These are phyloP conservation scores for Nipponacmea schrenckii DNA, from an alignment of 2,888 invertebrate species.

Conservation along the genomic window DNA sequence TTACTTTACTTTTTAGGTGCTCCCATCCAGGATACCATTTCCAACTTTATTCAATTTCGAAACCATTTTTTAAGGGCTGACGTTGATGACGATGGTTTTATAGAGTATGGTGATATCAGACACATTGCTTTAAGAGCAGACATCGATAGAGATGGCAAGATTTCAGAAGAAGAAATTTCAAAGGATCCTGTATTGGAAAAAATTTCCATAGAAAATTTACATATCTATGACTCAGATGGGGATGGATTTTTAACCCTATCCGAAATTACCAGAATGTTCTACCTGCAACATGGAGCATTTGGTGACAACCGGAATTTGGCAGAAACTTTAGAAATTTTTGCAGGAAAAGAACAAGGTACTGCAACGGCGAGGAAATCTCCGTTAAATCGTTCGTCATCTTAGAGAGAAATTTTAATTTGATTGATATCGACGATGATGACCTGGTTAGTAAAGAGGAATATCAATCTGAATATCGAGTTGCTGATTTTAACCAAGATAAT, in stretches of 20 bases:
- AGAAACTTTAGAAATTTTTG: no score
- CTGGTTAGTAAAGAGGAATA: not conserved
- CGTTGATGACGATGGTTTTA: not conserved
- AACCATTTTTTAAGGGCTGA: not conserved
- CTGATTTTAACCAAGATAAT: not conserved
- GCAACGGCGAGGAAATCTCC: not conserved
- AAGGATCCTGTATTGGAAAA: no score
- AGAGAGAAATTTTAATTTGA: not conserved
- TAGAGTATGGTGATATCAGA: not conserved
- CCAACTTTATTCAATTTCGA: not conserved
- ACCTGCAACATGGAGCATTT: no score
- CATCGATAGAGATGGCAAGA: not conserved
- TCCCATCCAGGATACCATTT: not conserved
- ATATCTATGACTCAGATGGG: no score
- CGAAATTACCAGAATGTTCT: no score
- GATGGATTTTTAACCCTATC: no score
- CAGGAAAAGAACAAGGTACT: no score
- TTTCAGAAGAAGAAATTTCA: not conserved
- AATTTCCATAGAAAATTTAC: no score
- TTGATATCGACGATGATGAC: not conserved
- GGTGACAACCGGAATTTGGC: no score
- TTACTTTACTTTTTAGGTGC: no score
- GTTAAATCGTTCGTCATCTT: not conserved
- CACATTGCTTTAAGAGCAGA: not conserved
- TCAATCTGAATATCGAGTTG: not conserved